Percentiles rank a stretch among this genome's conserved stretches.
Evolutionary conservation across 1,140 invertebrate species (phyloP).

Genomic region (Arion vulgaris): DNA sequence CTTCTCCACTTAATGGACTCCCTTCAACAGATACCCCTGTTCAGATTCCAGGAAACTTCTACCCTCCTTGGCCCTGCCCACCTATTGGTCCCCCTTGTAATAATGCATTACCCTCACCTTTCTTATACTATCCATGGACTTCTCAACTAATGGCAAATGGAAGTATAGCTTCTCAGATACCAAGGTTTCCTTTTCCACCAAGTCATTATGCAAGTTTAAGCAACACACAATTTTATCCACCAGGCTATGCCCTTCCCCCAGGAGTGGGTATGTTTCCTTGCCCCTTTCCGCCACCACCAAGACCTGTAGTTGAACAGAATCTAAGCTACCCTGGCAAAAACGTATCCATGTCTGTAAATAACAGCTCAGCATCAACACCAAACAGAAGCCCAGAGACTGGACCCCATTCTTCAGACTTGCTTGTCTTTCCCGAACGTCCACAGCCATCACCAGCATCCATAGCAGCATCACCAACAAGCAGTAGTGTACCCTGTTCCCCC

Average conservation of each 20-base stretch:
- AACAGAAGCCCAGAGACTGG: background rate
- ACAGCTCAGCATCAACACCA: background rate
- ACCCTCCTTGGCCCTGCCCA: background rate
- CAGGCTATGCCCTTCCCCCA: constrained; percentile 10
- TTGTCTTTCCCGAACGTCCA: background rate
- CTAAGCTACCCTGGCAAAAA: background rate
- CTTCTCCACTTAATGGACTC: background rate
- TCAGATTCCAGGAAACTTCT: background rate
- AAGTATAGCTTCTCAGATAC: background rate
- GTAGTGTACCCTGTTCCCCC: background rate
- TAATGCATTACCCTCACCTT: background rate
- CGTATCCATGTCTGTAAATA: background rate
- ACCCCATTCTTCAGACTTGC: background rate
- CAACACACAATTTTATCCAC: background rate
- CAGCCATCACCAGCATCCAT: background rate
- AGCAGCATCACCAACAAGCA: background rate
- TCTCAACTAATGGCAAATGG: background rate
- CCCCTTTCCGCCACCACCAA: background rate
- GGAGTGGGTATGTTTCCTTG: constrained; percentile 24
- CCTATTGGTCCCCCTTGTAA: background rate
- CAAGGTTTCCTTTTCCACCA: constrained; percentile 35
- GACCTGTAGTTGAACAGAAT: background rate
- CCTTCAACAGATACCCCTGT: background rate
- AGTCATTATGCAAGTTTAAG: background rate
- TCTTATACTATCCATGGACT: background rate